These are phyloP conservation scores for Paracyclopina nana DNA, from an alignment of 1,140 invertebrate species.

Conservation along the genomic window DNA sequence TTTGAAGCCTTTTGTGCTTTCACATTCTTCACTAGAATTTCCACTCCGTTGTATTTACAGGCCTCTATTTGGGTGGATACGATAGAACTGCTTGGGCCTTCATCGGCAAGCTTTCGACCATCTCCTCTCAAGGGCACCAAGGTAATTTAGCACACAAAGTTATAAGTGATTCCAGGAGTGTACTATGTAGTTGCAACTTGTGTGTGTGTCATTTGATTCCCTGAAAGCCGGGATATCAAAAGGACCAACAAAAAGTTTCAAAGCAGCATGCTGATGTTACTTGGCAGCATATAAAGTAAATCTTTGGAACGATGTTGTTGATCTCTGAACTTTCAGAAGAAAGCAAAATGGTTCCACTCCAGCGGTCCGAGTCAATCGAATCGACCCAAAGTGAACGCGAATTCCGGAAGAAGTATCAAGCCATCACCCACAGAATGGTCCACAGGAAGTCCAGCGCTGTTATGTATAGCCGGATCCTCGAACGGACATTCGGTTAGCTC, in stretches of 20 bases:
- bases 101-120: neutral
- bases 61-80: constrained; percentile 8
- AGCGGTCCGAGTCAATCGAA: constrained; percentile 31
- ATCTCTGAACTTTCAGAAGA: neutral
- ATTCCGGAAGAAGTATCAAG: constrained; percentile 63
- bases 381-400: constrained; percentile 68
- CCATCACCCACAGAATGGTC: constrained; percentile 65
- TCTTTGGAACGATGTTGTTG: too few relatives aligned
- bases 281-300: too few relatives aligned
- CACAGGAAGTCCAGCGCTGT: constrained; percentile 76
- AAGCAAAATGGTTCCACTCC: neutral
- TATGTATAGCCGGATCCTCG: constrained; percentile 61
- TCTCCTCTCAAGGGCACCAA: neutral
- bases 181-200: too few relatives aligned
- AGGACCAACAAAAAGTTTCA: too few relatives aligned
- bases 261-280: too few relatives aligned
- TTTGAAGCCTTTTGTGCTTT: too few relatives aligned
- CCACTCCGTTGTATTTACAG: neutral
- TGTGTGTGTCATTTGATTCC: too few relatives aligned
- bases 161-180: too few relatives aligned
- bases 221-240: too few relatives aligned
- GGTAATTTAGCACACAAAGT: neutral
- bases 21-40: neutral
- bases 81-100: constrained; percentile 4
- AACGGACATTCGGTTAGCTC: constrained; percentile 63